Base-by-base conservation (phyloP, 2,113 vertebrate species). In the Gavialis gangeticus region DNA sequence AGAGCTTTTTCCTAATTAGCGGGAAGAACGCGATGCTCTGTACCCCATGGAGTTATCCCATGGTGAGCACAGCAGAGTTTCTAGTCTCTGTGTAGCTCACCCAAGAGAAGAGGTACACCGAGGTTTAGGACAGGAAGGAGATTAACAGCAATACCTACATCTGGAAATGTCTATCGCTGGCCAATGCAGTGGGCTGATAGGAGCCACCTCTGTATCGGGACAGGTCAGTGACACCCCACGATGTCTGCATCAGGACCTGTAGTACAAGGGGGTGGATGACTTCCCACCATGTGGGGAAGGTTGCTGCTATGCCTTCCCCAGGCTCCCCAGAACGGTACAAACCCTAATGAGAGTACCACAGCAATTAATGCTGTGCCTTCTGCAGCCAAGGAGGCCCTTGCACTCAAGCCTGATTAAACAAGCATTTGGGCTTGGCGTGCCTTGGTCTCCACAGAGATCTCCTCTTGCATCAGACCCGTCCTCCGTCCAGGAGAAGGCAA, bases 331-430 rank as follows among this genome's bases (percentile, higher is more conserved):
- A 24, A 13, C 55, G 5, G 75, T 7, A 16, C 0, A 1, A 34
- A 15, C 17, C 21, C 18, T 4, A 18, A 15, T 11, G 46, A 46
- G 46, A 54, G 63, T 9, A 25, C 10, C 12, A 1, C 0, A 0
- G 4, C 18, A 55, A 64, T 60, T 79, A 63, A 30, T 1, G 4
- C 16, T 24, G 2, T 22, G 55, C 25, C 78, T 75, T 17, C 18
- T 8, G 24, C 75, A 54, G 24, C 1, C 58, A 24, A 28, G 19
- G 46, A 6, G 17, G n/a, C 75, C 46, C 46, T 46, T 46, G 9
- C 30, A 3, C 10, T 1, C 6, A 0, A 15, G 34, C 7, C 34
- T 62, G 5, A 3, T 19, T 5, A 25, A 4, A 10, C 4, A 10
- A 0, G 0, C 25, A 4, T 54, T 79, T 15, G 30, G 24, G 46